Conservation (phyloP, 1,140 invertebrate species). For the Penaeus vannamei region DNA sequence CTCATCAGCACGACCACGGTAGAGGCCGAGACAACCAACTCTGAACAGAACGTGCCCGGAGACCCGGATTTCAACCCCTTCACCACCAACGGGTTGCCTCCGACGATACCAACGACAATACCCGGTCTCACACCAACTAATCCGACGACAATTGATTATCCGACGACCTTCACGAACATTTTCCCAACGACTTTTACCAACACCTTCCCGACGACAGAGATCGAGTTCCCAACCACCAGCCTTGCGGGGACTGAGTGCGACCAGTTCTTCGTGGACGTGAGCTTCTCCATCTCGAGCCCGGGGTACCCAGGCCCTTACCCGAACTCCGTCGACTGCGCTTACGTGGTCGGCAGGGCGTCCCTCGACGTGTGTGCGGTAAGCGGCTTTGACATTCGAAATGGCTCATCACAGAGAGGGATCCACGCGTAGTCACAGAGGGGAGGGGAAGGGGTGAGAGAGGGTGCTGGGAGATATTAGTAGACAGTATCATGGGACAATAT, state of each 20-base stretch:
- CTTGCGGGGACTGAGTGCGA: slow-evolving; percentile 9
- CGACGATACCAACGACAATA: slow-evolving; percentile 46
- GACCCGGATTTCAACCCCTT: slow-evolving; percentile 54
- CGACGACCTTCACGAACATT: background rate
- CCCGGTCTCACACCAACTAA: background rate
- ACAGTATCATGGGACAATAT: too few species aligned
- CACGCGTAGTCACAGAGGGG: background rate
- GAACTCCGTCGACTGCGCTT: slow-evolving; percentile 22
- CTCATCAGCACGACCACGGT: background rate
- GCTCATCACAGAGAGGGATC: background rate
- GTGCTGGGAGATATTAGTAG: too few species aligned
- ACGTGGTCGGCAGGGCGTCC: slow-evolving; percentile 2
- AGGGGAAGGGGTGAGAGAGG: too few species aligned
- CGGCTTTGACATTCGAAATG: background rate
- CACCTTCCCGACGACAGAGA: slow-evolving; percentile 9
- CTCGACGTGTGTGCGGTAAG: slow-evolving; percentile 37
- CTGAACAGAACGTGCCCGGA: slow-evolving; percentile 47
- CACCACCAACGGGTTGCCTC: slow-evolving; percentile 27
- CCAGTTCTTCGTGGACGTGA: background rate
- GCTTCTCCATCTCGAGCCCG: slow-evolving; percentile 37
- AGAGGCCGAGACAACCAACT: slow-evolving; percentile 6
- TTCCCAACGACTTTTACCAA: background rate
- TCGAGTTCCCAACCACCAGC: slow-evolving; percentile 4
- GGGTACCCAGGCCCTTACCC: slow-evolving; percentile 36
- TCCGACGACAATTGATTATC: background rate